A percentile compares a stretch with the other conserved stretches of the same genome.
Evolutionary conservation across 2,888 invertebrate genomes (phyloP).

Genomic region (Sinhomidia bicolor): DNA sequence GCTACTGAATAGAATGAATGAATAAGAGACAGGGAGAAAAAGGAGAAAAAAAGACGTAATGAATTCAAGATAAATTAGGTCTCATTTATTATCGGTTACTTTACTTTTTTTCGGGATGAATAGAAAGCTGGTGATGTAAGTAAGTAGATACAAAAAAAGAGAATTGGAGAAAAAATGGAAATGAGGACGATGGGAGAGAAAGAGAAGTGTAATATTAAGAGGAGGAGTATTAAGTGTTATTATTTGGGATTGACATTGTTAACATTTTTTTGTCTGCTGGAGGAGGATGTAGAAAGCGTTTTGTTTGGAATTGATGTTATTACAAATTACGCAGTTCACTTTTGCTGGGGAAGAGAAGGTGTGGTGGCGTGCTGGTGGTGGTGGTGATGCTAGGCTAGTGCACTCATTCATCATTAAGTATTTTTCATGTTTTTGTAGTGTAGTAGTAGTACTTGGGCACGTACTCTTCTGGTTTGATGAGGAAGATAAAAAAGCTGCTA

Average conservation of each 20-base stretch:
- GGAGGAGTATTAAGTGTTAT: conserved; percentile 47
- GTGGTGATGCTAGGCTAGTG: neutral
- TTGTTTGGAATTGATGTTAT: conserved; percentile 41
- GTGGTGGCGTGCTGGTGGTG: no score
- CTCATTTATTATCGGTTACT: conserved; percentile 64
- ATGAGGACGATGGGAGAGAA: no score
- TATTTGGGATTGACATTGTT: conserved; percentile 42
- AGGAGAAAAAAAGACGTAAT: conserved; percentile 63
- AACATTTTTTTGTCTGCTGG: neutral
- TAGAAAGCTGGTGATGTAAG: neutral
- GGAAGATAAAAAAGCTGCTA: neutral
- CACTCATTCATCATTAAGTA: neutral
- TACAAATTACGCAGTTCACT: conserved; percentile 43
- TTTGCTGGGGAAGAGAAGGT: neutral
- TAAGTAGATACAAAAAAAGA: neutral
- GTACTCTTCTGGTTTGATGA: neutral
- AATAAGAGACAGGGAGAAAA: neutral
- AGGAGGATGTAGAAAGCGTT: neutral
- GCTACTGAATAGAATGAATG: neutral
- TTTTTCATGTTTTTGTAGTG: no score
- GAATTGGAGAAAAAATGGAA: neutral
- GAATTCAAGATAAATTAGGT: conserved; percentile 70
- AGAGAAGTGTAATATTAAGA: neutral
- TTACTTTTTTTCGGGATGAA: conserved; percentile 60
- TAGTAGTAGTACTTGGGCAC: conserved; percentile 9